Evolutionary conservation across 2,888 invertebrate species (phyloP).

Genomic region (Agrotis puta): DNA sequence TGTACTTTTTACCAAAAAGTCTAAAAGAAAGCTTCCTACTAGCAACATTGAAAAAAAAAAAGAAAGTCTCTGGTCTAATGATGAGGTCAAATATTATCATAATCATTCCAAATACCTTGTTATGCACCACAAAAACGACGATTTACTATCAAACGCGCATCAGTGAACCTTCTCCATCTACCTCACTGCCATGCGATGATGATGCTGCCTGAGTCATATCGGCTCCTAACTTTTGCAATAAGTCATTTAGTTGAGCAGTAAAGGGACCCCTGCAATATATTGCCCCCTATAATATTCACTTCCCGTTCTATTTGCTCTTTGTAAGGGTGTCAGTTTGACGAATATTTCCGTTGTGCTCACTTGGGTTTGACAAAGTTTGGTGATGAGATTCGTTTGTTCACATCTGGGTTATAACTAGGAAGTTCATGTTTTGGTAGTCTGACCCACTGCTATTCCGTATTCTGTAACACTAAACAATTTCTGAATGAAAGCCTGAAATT

Average conservation of each 20-base stretch:
- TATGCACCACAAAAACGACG: background rate
- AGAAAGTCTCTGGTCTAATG: background rate
- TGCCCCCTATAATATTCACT: slow-evolving; percentile 56
- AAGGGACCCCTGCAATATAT: slow-evolving; percentile 58
- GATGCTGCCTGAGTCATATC: slow-evolving; percentile 58
- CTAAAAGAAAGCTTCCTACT: too few relatives aligned
- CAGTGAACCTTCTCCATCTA: slow-evolving; percentile 23
- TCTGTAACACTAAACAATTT: too few relatives aligned
- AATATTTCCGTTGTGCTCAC: slow-evolving; percentile 43
- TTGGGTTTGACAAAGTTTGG: slow-evolving; percentile 16
- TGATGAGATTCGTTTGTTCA: slow-evolving; percentile 3
- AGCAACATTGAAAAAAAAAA: background rate
- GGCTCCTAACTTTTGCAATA: slow-evolving; percentile 62
- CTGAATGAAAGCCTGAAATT: too few relatives aligned
- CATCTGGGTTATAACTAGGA: slow-evolving; percentile 11
- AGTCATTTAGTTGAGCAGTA: slow-evolving; percentile 61
- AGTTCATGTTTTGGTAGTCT: background rate
- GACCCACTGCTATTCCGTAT: too few relatives aligned
- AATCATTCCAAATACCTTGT: too few relatives aligned
- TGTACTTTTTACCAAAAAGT: too few relatives aligned
- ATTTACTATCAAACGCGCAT: background rate
- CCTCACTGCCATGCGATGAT: slow-evolving; percentile 27
- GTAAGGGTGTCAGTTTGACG: slow-evolving; percentile 43
- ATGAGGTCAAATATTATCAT: background rate
- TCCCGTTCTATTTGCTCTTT: slow-evolving; percentile 47